Conservation (phyloP, 2,113 vertebrate species). For the Callospermophilus lateralis region DNA sequence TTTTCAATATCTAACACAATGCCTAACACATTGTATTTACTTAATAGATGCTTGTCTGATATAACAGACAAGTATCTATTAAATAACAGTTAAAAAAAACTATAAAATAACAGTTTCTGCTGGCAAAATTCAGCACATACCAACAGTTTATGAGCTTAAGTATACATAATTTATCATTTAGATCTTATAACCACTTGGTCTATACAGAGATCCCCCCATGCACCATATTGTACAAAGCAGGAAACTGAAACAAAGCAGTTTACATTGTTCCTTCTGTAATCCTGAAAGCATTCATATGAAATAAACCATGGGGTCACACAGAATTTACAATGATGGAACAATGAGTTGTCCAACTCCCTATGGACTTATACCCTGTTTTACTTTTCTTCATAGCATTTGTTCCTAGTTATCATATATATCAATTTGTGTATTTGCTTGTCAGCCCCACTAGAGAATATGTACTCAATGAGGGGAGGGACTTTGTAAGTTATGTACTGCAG, state of each 20-base stretch:
- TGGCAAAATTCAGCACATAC: constrained; percentile 1
- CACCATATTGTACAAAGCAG: constrained; percentile 3
- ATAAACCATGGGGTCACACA: neutral
- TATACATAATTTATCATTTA: constrained; percentile 46
- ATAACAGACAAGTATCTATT: too few species aligned
- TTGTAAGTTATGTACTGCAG: neutral
- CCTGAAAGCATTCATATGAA: constrained; percentile 1
- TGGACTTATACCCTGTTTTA: neutral
- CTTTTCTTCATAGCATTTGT: constrained; percentile 22
- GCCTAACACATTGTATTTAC: neutral
- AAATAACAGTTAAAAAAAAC: too few species aligned
- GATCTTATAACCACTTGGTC: constrained; percentile 25
- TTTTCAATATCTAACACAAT: constrained; percentile 43
- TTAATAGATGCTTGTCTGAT: neutral
- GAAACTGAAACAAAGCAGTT: constrained; percentile 18
- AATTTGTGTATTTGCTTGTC: constrained; percentile 22
- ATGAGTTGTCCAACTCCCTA: neutral
- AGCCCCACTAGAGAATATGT: neutral
- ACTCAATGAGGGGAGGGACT: neutral
- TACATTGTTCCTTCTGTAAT: neutral
- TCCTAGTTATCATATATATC: constrained; percentile 9
- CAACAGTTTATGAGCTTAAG: constrained; percentile 30
- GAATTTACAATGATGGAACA: constrained; percentile 3
- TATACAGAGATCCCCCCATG: neutral
- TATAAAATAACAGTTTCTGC: neutral